Percentiles rank a stretch among this genome's conserved stretches.
phyloP scores from a whole-genome alignment of 2,888 invertebrate genomes.

The Lasioglossum calceatum region DNA sequence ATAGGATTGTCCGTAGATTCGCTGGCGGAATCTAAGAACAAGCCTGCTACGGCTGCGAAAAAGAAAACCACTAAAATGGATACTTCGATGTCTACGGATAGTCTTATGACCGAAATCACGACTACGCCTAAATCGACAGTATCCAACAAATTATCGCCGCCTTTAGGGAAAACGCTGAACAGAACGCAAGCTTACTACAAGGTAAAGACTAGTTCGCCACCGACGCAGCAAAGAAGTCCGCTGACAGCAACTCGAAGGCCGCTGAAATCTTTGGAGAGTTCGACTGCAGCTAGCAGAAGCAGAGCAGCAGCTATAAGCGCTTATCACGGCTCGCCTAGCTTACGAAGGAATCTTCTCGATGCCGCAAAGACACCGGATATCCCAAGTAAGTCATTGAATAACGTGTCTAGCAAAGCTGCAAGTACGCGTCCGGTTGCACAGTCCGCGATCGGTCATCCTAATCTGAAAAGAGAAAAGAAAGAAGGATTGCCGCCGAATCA shows the following conservation, averaged over 20 bases:
- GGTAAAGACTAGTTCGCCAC: constrained; percentile 79
- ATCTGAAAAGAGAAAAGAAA: constrained; percentile 73
- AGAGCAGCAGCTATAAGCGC: constrained; percentile 80
- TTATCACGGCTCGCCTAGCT: constrained; percentile 83
- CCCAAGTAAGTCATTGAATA: constrained; percentile 76
- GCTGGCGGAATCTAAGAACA: constrained; percentile 78
- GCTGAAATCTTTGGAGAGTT: constrained; percentile 79
- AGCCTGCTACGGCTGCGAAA: constrained; percentile 59
- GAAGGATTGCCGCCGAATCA: constrained; percentile 73
- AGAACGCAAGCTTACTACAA: constrained; percentile 75
- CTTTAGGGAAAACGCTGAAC: constrained; percentile 70
- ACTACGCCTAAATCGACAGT: constrained; percentile 77
- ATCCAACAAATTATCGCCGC: constrained; percentile 81
- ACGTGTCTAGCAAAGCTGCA: constrained; percentile 53
- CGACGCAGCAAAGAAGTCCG: constrained; percentile 77
- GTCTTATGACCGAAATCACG: constrained; percentile 80
- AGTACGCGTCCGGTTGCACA: constrained; percentile 69
- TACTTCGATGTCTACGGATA: constrained; percentile 83
- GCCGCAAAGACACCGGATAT: constrained; percentile 86
- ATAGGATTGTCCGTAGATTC: constrained; percentile 82
- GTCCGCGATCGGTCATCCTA: constrained; percentile 63
- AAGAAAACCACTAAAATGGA: constrained; percentile 80
- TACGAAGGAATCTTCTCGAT: constrained; percentile 85
- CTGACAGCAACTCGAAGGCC: constrained; percentile 74
- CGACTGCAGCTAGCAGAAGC: constrained; percentile 81